Evolutionary conservation across 1,140 invertebrate species (phyloP), one percentile per base, ranked within the genome.

Genomic region (Mamestra configurata): DNA sequence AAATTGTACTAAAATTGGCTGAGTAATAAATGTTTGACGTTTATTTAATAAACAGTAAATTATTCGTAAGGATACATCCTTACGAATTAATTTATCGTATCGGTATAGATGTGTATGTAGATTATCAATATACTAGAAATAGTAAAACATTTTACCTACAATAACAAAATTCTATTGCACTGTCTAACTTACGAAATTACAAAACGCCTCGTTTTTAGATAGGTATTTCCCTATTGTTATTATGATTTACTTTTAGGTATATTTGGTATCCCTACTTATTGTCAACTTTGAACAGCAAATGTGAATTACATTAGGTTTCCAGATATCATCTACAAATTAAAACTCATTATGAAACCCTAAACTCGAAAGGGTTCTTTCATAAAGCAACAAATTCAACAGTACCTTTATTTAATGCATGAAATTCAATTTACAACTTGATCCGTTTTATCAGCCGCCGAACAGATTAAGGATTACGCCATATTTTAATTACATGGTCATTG

Each of bases 401-500:
- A 66, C 35, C 61, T 40, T 66, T 40, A 43, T 22, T 66, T 40
- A 40, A 66, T 66, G 18, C 40, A 66, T 24, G 40, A 27, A 46
- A 70, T 46, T 70, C 66, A 70, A 70, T 70, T 43, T 46, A 70
- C 66, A 27, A 70, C 37, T 46, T 46, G 59, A 46, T 70, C 20
- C 40, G 10, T 43, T 70, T 70, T 70, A 70, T 70, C 40, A 70
- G 40, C 20, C 22, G 13, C 40, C 40, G 37, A 27, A 70, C 66
- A 46, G 22, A 70, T 70, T 70, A 46, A 70, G 40, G 66, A 70
- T 70, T 70, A 70, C 66, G 24, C 40, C 66, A 70, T 70, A 70
- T 70, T 70, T 70, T 70, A 70, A 70, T 70, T 70, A 70, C 66
- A 70, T 49, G 66, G 66, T 46, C 66, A 70, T 70, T 22, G 66